Evolutionary conservation across 2,888 invertebrate genomes (phyloP).

Genomic region (Brenthis daphne): DNA sequence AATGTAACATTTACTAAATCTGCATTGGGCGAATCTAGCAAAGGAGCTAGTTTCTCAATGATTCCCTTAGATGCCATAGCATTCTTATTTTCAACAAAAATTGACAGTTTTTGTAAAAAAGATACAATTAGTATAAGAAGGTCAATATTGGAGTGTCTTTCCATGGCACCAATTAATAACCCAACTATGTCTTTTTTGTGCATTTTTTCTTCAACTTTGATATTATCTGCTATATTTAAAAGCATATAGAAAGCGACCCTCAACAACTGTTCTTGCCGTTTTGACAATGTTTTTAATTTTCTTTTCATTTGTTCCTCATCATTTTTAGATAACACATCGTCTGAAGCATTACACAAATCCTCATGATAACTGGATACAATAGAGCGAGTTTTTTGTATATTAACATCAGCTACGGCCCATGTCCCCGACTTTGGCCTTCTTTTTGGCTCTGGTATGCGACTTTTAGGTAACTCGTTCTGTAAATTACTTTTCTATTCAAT

Average conservation of each 20-base stretch:
- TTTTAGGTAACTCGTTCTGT: constrained; percentile 85
- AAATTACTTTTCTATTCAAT: constrained; percentile 32
- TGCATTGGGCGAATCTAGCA: constrained; percentile 86
- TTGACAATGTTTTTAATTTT: constrained; percentile 90
- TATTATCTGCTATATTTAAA: constrained; percentile 97
- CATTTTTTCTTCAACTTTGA: constrained; percentile 98
- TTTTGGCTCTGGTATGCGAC: constrained; percentile 88
- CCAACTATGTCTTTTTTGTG: constrained; percentile 95
- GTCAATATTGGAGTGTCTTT: constrained; percentile 92
- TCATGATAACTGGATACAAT: constrained; percentile 88
- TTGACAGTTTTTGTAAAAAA: constrained; percentile 96
- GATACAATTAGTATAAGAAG: constrained; percentile 94
- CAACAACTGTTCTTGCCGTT: constrained; percentile 96
- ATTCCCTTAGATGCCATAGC: constrained; percentile 92
- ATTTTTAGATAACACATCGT: constrained; percentile 74
- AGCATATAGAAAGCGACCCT: constrained; percentile 96
- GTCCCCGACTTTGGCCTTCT: constrained; percentile 89
- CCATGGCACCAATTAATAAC: constrained; percentile 93
- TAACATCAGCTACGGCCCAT: constrained; percentile 83
- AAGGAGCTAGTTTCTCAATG: constrained; percentile 90
- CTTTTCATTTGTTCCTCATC: constrained; percentile 90
- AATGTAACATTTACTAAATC: constrained; percentile 92
- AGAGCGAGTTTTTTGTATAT: constrained; percentile 81
- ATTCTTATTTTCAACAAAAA: constrained; percentile 97
- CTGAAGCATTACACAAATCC: constrained; percentile 79